Conservation (phyloP, 2,797 vertebrate species). For the Monodelphis domestica region DNA sequence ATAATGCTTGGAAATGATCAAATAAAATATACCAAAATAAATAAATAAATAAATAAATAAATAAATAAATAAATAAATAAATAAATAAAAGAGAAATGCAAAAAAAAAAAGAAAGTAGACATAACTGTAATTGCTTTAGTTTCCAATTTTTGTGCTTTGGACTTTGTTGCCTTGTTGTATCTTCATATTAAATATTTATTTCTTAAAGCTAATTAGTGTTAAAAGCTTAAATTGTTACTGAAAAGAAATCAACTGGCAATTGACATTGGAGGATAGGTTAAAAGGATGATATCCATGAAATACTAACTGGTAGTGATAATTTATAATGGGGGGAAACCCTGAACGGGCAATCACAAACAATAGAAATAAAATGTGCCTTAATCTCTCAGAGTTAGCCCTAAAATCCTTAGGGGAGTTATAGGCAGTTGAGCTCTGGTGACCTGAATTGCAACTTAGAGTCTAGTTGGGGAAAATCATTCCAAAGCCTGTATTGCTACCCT, state of each 20-base stretch:
- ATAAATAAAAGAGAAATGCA: no score
- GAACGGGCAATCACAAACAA: background rate
- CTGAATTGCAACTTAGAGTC: background rate
- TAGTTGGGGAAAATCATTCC: background rate
- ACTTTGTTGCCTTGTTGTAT: background rate
- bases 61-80: no score
- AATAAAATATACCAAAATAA: no score
- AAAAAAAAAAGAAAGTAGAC: no score
- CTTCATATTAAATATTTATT: background rate
- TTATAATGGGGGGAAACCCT: background rate
- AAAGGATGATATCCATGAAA: background rate
- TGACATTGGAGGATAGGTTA: background rate
- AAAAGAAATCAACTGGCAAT: background rate
- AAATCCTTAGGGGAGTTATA: background rate
- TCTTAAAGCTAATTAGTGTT: background rate
- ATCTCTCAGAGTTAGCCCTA: background rate
- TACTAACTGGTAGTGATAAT: background rate
- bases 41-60: no score
- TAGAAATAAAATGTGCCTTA: background rate
- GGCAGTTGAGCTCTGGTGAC: background rate
- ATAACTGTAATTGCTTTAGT: background rate
- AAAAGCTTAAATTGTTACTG: background rate
- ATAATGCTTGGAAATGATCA: no score
- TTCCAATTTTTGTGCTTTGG: background rate
- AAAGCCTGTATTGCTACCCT: background rate